These are phyloP conservation scores for Andrena hattorfiana DNA, from an alignment of 2,888 invertebrate genomes.

Conservation along the genomic window DNA sequence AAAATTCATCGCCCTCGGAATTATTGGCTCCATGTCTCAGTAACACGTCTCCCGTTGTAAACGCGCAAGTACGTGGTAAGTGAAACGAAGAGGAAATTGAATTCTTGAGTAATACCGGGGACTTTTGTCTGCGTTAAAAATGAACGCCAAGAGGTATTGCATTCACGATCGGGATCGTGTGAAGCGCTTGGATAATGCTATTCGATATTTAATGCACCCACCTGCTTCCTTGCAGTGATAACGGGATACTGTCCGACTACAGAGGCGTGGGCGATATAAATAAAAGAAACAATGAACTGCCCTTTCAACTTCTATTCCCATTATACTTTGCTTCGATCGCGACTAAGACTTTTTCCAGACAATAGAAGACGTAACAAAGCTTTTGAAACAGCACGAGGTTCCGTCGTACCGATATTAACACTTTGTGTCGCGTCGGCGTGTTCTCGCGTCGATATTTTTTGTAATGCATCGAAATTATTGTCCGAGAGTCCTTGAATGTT, in stretches of 20 bases:
- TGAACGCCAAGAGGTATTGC: background rate
- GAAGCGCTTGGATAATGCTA: background rate
- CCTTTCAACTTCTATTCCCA: conserved; percentile 14
- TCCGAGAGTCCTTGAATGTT: too few relatives aligned
- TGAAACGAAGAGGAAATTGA: background rate
- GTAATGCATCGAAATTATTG: too few relatives aligned
- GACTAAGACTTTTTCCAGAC: background rate
- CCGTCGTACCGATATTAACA: background rate
- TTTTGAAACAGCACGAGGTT: conserved; percentile 13
- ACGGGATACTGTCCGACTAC: background rate
- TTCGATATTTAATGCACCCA: background rate
- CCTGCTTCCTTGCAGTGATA: background rate
- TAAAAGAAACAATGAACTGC: conserved; percentile 19
- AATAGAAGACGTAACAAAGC: background rate
- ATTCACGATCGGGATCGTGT: background rate
- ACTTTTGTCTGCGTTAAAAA: background rate
- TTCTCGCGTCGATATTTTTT: too few relatives aligned
- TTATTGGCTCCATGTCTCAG: background rate
- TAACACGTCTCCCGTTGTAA: background rate
- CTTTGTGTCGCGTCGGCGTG: too few relatives aligned
- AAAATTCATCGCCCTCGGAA: background rate
- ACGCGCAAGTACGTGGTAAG: background rate
- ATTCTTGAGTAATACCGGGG: background rate
- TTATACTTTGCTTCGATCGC: conserved; percentile 16
- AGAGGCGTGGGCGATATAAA: background rate